Conservation (phyloP, 1,140 invertebrate species). For the Octopus bimaculoides region DNA sequence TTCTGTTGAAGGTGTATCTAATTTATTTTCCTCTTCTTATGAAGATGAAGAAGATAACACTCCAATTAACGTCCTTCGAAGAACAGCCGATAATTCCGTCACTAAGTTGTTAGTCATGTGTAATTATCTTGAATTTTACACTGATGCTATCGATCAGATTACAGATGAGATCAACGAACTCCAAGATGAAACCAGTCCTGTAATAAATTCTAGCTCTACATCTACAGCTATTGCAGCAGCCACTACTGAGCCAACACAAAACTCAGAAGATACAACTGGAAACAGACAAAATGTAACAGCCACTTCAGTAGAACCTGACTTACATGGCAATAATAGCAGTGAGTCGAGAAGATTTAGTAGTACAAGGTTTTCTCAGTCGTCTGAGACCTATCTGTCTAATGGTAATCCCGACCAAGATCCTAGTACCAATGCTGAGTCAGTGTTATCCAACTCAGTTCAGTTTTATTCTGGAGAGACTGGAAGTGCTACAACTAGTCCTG, state of each 20-base stretch:
- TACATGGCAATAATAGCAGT: background rate
- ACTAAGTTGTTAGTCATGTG: background rate
- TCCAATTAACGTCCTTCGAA: background rate
- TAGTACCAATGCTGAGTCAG: background rate
- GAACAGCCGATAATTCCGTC: background rate
- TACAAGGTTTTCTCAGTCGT: background rate
- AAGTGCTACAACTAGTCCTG: background rate
- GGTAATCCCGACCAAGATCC: background rate
- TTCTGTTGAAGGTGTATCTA: background rate
- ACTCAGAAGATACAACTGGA: background rate
- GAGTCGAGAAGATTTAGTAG: background rate
- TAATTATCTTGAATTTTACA: background rate
- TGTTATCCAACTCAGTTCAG: background rate
- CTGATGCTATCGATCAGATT: background rate
- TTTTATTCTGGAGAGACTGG: background rate
- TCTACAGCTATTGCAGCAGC: background rate
- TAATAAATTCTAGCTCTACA: background rate
- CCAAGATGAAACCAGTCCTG: background rate
- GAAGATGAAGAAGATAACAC: slow-evolving; percentile 11
- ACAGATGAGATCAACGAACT: background rate
- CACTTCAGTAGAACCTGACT: background rate
- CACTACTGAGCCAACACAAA: background rate
- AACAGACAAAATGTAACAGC: background rate
- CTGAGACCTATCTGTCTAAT: background rate
- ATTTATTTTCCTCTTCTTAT: background rate